Evolutionary conservation across 2,113 vertebrate genomes (phyloP).

Genomic region (Pipa parva): DNA sequence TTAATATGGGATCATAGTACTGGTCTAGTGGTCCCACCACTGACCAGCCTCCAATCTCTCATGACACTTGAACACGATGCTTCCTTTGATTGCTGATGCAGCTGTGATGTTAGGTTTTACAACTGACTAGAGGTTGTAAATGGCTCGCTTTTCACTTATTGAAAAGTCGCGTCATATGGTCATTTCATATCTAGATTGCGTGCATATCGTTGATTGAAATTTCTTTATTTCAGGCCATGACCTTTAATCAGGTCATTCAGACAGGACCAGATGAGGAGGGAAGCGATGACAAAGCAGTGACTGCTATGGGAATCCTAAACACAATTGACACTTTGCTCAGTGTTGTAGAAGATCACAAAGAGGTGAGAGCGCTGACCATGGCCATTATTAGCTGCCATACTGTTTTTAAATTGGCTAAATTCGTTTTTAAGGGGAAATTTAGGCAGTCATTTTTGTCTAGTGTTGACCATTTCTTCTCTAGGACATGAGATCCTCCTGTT

Average conservation of each 20-base stretch:
- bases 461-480: no score
- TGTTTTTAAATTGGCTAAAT: rapidly evolving
- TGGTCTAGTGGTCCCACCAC: slow-evolving; percentile 64
- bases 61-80: no score
- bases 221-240: slow-evolving; percentile 80
- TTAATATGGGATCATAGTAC: slow-evolving; percentile 71
- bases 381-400: neutral
- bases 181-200: no score
- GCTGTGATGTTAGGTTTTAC: no score
- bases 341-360: slow-evolving; percentile 98
- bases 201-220: no score
- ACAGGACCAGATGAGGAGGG: slow-evolving; percentile 96
- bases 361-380: slow-evolving; percentile 65
- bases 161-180: no score
- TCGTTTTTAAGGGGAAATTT: no score
- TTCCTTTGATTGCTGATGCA: no score
- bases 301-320: slow-evolving; percentile 98
- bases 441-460: no score
- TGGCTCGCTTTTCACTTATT: no score
- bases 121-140: no score
- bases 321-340: slow-evolving; percentile 96
- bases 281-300: slow-evolving; percentile 98
- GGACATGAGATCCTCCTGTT: no score
- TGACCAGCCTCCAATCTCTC: slow-evolving; percentile 69
- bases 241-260: slow-evolving; percentile 98